Conservation (phyloP, 2,888 invertebrate species). For the Altica lythri region DNA sequence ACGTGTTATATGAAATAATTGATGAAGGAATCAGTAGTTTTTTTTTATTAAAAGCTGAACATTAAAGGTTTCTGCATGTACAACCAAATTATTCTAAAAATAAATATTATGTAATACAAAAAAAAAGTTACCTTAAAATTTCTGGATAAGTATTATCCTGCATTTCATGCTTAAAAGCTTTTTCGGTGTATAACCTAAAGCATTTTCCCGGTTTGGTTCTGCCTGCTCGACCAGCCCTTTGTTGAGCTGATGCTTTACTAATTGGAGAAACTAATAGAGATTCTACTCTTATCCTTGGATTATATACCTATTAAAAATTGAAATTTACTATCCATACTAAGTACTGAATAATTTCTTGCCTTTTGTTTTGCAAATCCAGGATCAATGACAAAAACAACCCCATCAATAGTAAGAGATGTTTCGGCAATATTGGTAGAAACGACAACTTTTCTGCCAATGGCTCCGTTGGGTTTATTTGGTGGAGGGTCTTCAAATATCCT, state of each 20-base stretch:
- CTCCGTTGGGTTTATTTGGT: constrained; percentile 79
- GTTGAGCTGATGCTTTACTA: constrained; percentile 98
- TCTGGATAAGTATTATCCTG: constrained; percentile 99
- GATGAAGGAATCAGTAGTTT: too few species aligned
- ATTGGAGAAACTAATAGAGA: constrained; percentile 97
- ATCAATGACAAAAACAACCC: constrained; percentile 99
- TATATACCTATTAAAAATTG: constrained; percentile 55
- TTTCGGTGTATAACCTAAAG: constrained; percentile 93
- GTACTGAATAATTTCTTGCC: too few species aligned
- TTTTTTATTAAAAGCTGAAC: too few species aligned
- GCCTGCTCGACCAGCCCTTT: constrained; percentile 94
- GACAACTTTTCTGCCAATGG: constrained; percentile 81
- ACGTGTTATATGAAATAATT: too few species aligned
- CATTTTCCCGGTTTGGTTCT: constrained; percentile 98
- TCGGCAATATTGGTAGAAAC: constrained; percentile 99
- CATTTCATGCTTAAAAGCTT: constrained; percentile 96
- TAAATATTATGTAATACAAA: too few species aligned
- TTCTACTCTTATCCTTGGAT: constrained; percentile 81
- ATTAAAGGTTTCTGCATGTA: too few species aligned
- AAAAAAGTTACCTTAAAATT: constrained; percentile 73
- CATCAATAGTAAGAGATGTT: constrained; percentile 98
- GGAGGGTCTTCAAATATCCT: constrained; percentile 97
- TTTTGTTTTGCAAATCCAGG: constrained; percentile 99
- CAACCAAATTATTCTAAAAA: too few species aligned
- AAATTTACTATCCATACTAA: constrained; percentile 48